Evolutionary conservation across 2,888 invertebrate species (phyloP), one percentile per base, ranked within the genome.

Genomic region (Hemistola chrysoprasaria): DNA sequence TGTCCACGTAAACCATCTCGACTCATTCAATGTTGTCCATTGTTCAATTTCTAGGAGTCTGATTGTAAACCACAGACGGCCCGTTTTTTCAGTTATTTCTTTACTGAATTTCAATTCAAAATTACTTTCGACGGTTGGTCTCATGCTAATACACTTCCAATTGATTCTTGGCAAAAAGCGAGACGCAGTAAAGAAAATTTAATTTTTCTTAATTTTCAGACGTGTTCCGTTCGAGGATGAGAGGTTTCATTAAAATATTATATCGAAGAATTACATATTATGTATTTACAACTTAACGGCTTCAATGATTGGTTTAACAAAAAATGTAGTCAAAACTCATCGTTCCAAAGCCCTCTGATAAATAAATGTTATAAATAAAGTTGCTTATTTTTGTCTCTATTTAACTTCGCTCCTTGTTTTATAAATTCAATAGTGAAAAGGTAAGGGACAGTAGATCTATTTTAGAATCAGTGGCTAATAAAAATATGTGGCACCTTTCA

Each of bases 401-500:
- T n/a, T n/a, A n/a, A n/a, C n/a, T n/a, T n/a, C n/a, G n/a, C n/a
- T n/a, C n/a, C n/a, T n/a, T n/a, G n/a, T n/a, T n/a, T n/a, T n/a
- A n/a, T n/a, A 16, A 3, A 16, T 16, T 16, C 2, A 16, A 16
- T 16, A 4, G 16, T 16, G 2, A 16, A 16, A 16, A 16, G 16
- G 16, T 16, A 11, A 31, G 9, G 11, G n/a, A 7, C n/a, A n/a
- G 35, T 8, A 8, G 28, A 11, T 29, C 23, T 6, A 27, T 16
- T 23, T 6, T 23, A 11, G 42, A 46, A 51, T 47, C 37, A 40
- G 32, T 42, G 22, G 31, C 25, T 46, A 47, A 52, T 59, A 61
- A 62, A 65, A 68, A 66, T 60, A 64, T 62, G 56, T 51, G 47
- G 47, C 47, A 46, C 53, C 58, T 53, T 63, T 62, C 53, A 54